Base-by-base conservation (phyloP, 2,888 invertebrate genomes). In the Troides oblongomaculatus region DNA sequence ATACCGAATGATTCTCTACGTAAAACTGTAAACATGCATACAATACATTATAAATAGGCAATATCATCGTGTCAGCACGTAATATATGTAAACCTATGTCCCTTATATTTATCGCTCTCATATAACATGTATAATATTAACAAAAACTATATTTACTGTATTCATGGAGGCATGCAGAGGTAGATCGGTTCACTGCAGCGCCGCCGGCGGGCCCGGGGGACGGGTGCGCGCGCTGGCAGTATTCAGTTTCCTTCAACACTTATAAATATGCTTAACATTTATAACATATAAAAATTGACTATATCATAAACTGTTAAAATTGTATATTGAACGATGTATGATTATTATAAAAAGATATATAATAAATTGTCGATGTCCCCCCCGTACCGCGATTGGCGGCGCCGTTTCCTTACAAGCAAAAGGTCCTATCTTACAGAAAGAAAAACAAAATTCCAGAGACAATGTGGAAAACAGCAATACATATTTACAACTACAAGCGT, bases 151-250 rank as follows among this genome's bases (percentile, higher is more conserved):
- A 84, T 81, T 84, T 78, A 87, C 80, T 85, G 85, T 84, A 84
- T 80, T 80, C 78, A 83, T 85, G 86, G 88, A 91, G 91, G 89
- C 89, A 85, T 86, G 84, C 84, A 84, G 92, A 92, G 92, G 92
- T 92, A 92, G 92, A 82, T 91, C 82, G 90, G 87, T 89, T 84
- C 77, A 75, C 80, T 77, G 79, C 75, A 80, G 80, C 81, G 79
- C 78, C 78, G 81, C 77, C 56, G 5, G 56, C 56, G 56, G 56
- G 56, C 56, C n/a, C 56, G 18, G 53, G 53, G n/a, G 18, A n/a
- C 14, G 56, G 8, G 46, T 71, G 75, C 60, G 46, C 43, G 62
- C 17, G 36, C n/a, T 60, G 61, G 69, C 72, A 72, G 69, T 64
- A 64, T 23, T 69, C 72, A 53, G 60, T 70, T 68, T 50, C 17